Conservation (phyloP, 2,113 vertebrate genomes). For the Stegastes partitus region DNA sequence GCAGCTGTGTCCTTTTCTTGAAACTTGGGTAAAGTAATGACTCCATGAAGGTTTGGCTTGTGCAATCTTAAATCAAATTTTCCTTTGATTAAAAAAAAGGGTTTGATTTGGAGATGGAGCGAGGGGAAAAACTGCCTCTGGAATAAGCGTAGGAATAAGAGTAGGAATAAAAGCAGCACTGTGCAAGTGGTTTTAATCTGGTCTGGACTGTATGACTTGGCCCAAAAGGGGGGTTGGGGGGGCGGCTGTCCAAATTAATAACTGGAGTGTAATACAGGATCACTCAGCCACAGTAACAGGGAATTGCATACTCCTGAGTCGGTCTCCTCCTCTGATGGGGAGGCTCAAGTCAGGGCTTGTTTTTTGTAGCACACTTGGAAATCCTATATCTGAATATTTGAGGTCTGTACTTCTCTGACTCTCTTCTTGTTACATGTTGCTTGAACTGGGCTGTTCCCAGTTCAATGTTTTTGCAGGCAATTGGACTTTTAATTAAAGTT, state of each 20-base stretch:
- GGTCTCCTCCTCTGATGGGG: constrained; percentile 41
- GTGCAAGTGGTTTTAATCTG: constrained; percentile 74
- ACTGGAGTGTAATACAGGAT: constrained; percentile 54
- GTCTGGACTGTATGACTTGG: constrained; percentile 55
- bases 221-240: constrained; percentile 23
- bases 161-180: constrained; percentile 73
- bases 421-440: constrained; percentile 23
- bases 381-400: constrained; percentile 43
- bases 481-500: neutral
- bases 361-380: constrained; percentile 46
- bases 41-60: constrained; percentile 58
- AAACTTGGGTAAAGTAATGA: constrained; percentile 51
- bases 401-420: constrained; percentile 18
- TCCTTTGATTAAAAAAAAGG: constrained; percentile 64
- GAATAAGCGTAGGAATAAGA: constrained; percentile 66
- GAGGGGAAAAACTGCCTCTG: constrained; percentile 57
- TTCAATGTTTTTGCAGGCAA: neutral
- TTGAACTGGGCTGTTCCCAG: neutral
- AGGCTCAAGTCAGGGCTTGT: constrained; percentile 70
- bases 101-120: constrained; percentile 65
- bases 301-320: constrained; percentile 40
- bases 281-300: constrained; percentile 51
- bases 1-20: constrained; percentile 47
- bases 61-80: constrained; percentile 62
- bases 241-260: constrained; percentile 71